These are phyloP conservation scores for Mesochorus sp. DNA, from an alignment of 2,888 invertebrate genomes.

Conservation along the genomic window DNA sequence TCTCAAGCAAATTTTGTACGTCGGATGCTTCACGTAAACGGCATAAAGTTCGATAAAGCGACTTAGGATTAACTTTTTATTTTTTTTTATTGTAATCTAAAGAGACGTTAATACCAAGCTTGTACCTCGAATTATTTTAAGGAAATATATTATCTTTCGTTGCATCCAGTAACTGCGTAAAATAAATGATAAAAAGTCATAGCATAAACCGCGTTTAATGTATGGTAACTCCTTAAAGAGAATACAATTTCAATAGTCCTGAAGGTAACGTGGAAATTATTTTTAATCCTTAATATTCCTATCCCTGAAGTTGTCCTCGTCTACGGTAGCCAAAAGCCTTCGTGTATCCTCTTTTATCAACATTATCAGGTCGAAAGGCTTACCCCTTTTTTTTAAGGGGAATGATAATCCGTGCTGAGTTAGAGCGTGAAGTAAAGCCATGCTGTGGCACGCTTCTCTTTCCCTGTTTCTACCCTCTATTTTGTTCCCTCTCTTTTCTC, in stretches of 20 bases:
- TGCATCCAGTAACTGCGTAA: too few species aligned
- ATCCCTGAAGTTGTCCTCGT: neutral
- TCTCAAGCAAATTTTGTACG: neutral
- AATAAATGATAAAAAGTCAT: too few species aligned
- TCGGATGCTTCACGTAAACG: neutral
- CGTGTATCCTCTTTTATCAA: neutral
- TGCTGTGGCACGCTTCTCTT: constrained; percentile 47
- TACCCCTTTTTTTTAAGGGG: constrained; percentile 42
- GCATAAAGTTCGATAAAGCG: neutral
- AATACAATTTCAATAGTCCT: neutral
- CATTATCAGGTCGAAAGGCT: constrained; percentile 61
- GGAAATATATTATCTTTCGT: too few species aligned
- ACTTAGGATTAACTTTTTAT: too few species aligned
- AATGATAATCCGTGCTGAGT: constrained; percentile 66
- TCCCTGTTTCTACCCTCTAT: constrained; percentile 44
- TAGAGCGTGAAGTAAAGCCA: constrained; percentile 61
- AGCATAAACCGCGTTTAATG: too few species aligned
- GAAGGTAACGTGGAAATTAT: neutral
- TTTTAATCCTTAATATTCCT: neutral
- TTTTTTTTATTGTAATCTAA: too few species aligned
- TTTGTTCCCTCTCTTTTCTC: constrained; percentile 22
- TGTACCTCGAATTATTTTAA: neutral
- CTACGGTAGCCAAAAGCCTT: constrained; percentile 1
- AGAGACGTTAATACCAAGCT: neutral
- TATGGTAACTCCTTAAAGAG: too few species aligned